Evolutionary conservation across 2,113 vertebrate genomes (phyloP).

Genomic region (Heloderma charlesbogerti): DNA sequence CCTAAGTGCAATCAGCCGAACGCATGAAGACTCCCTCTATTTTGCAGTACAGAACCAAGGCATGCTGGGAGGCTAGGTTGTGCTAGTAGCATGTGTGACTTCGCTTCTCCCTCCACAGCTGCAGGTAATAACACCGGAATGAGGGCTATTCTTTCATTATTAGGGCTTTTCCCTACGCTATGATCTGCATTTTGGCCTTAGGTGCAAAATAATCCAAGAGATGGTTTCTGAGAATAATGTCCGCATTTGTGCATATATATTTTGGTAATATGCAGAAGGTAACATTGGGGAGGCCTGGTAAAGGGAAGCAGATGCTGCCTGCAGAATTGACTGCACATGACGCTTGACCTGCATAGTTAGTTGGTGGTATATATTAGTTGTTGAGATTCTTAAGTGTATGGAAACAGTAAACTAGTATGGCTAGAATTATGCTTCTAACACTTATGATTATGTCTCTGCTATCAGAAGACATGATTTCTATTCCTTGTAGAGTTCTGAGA

Average conservation of each 20-base stretch:
- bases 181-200: not conserved
- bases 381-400: not conserved
- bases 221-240: not conserved
- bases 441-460: no score
- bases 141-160: not conserved
- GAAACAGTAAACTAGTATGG: not conserved
- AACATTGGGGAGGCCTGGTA: no score
- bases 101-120: no score
- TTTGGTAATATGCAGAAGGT: not conserved
- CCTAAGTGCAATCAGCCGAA: not conserved
- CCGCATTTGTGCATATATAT: not conserved
- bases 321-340: not conserved
- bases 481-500: no score
- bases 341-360: not conserved
- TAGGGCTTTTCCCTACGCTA: no score
- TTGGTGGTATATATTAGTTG: not conserved
- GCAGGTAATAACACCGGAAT: no score
- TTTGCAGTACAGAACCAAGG: not conserved
- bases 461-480: no score
- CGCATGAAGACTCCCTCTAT: no score
- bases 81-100: no score
- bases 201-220: not conserved
- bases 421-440: no score
- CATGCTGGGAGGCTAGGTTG: no score
- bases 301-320: not conserved